These are phyloP conservation scores for Xiphorhynchus elegans DNA, from an alignment of 2,113 vertebrate species.

Conservation along the genomic window DNA sequence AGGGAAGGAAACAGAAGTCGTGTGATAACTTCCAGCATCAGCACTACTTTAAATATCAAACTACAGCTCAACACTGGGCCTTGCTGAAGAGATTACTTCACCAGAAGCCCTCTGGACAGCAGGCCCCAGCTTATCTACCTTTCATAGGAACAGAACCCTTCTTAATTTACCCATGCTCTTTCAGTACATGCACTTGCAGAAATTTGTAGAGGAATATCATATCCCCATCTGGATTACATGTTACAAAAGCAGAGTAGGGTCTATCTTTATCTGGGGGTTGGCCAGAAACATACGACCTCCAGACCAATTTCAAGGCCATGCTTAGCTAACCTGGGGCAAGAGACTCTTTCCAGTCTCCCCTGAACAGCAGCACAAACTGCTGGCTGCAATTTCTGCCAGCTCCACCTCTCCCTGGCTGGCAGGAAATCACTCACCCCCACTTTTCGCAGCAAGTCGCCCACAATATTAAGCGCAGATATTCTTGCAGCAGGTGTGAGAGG, in stretches of 20 bases:
- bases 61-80: neutral
- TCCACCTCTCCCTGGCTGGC: neutral
- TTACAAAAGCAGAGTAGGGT: neutral
- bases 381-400: neutral
- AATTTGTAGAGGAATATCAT: neutral
- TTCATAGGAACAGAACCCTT: neutral
- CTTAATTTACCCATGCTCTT: neutral
- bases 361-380: neutral
- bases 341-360: neutral
- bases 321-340: neutral
- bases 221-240: neutral
- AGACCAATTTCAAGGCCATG: neutral
- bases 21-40: neutral
- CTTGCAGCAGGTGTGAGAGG: slow-evolving; percentile 94
- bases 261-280: neutral
- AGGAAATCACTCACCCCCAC: slow-evolving; percentile 83
- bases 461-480: slow-evolving; percentile 96
- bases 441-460: slow-evolving; percentile 95
- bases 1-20: neutral
- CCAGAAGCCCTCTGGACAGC: neutral
- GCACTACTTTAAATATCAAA: neutral
- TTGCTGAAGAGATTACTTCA: neutral
- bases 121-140: neutral
- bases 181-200: neutral
- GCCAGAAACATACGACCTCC: neutral